Percentiles rank a stretch among this genome's conserved stretches.
These are phyloP conservation scores for Caenorhabditis inopinata DNA, from an alignment of 1,140 invertebrate genomes.

Conservation along the genomic window DNA sequence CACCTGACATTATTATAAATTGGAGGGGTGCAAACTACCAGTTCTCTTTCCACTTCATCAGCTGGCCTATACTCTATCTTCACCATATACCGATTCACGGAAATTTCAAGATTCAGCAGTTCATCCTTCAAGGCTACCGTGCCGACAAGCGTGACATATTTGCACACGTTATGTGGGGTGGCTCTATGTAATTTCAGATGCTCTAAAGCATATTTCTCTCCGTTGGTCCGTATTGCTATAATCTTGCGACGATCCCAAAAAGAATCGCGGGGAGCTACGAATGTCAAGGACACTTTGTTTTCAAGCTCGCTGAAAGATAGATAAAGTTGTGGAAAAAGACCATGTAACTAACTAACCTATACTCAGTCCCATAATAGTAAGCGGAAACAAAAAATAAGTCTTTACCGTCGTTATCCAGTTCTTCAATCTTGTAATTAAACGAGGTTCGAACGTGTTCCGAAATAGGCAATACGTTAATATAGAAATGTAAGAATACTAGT, in stretches of 20 bases:
- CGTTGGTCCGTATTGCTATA: background rate
- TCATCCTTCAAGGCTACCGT: background rate
- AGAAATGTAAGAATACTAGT: background rate
- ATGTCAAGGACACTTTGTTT: background rate
- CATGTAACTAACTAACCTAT: background rate
- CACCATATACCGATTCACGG: background rate
- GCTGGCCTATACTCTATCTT: background rate
- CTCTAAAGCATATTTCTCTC: background rate
- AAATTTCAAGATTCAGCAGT: background rate
- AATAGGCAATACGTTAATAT: background rate
- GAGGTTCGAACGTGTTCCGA: background rate
- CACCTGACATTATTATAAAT: background rate
- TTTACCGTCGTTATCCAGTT: constrained; percentile 3
- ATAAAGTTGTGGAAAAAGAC: too few species aligned
- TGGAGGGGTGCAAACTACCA: background rate
- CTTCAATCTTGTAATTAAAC: background rate
- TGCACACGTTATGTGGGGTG: background rate
- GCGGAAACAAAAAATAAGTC: constrained; percentile 9
- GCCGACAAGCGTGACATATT: background rate
- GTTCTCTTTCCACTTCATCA: background rate
- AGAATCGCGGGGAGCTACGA: background rate
- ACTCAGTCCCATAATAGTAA: constrained; percentile 1
- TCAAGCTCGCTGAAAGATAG: too few species aligned
- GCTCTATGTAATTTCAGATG: background rate
- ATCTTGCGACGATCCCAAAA: constrained; percentile 18